Conservation (phyloP, 1,140 invertebrate genomes). For the Meloidogyne chitwoodi region DNA sequence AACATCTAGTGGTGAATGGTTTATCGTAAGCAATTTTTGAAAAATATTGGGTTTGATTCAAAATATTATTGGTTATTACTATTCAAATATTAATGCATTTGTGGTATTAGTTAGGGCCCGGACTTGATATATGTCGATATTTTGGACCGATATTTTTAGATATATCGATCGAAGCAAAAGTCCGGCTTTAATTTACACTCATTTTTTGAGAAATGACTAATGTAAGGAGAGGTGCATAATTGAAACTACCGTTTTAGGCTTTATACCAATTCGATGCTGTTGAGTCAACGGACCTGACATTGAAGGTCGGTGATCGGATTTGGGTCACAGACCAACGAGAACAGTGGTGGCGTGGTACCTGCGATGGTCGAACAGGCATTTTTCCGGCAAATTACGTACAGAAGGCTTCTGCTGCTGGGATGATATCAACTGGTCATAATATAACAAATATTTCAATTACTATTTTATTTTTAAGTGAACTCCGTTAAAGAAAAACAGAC, state of each 20-base stretch:
- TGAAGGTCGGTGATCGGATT: slow-evolving; percentile 84
- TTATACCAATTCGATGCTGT: slow-evolving; percentile 69
- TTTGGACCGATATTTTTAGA: too few relatives aligned
- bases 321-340: slow-evolving; percentile 81
- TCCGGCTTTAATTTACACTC: too few relatives aligned
- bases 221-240: too few relatives aligned
- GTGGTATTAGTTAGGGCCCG: too few relatives aligned
- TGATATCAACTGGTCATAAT: slow-evolving; percentile 25
- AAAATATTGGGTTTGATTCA: background rate
- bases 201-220: too few relatives aligned
- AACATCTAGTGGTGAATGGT: slow-evolving; percentile 12
- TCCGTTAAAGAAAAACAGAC: slow-evolving; percentile 14
- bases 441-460: slow-evolving; percentile 27
- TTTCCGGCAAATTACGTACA: slow-evolving; percentile 73
- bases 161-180: too few relatives aligned
- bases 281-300: slow-evolving; percentile 83
- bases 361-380: slow-evolving; percentile 78
- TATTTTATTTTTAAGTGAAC: slow-evolving; percentile 4
- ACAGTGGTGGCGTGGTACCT: slow-evolving; percentile 94
- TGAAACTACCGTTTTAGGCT: slow-evolving; percentile 32
- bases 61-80: too few relatives aligned
- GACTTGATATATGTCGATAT: too few relatives aligned
- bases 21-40: slow-evolving; percentile 1
- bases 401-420: slow-evolving; percentile 48
- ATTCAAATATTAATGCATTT: too few relatives aligned